Percentiles rank a stretch among this genome's conserved stretches.
Evolutionary conservation across 2,113 vertebrate species (phyloP).

Genomic region (Pseudonaja textilis): DNA sequence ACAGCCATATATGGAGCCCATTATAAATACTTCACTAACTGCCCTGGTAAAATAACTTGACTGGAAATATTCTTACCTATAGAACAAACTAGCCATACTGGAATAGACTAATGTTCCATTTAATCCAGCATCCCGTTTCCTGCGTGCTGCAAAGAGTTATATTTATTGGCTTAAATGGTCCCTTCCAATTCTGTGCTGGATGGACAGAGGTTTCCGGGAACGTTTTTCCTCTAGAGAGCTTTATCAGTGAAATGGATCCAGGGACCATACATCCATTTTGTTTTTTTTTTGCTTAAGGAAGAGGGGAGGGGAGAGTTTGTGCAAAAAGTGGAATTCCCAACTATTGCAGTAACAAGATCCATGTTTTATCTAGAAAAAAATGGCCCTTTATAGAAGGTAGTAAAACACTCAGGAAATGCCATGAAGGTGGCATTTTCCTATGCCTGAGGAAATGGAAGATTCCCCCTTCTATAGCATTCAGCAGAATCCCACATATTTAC

Average conservation of each 20-base stretch:
- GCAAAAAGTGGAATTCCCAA: neutral
- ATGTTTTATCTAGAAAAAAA: neutral
- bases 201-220: neutral
- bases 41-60: neutral
- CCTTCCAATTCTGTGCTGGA: neutral
- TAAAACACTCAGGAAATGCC: neutral
- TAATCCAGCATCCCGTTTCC: neutral
- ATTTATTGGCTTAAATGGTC: neutral
- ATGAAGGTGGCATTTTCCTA: neutral
- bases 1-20: constrained; percentile 30
- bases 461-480: neutral
- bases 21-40: neutral
- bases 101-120: neutral
- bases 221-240: neutral
- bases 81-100: neutral
- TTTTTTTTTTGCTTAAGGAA: neutral
- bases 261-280: neutral
- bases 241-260: neutral
- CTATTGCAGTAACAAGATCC: neutral
- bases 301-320: no score
- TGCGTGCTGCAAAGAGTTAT: neutral
- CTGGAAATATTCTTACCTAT: neutral
- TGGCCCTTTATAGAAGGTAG: neutral
- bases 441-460: neutral
- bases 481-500: neutral